Conservation (phyloP, 2,113 vertebrate species). For the Anguilla japonica region DNA sequence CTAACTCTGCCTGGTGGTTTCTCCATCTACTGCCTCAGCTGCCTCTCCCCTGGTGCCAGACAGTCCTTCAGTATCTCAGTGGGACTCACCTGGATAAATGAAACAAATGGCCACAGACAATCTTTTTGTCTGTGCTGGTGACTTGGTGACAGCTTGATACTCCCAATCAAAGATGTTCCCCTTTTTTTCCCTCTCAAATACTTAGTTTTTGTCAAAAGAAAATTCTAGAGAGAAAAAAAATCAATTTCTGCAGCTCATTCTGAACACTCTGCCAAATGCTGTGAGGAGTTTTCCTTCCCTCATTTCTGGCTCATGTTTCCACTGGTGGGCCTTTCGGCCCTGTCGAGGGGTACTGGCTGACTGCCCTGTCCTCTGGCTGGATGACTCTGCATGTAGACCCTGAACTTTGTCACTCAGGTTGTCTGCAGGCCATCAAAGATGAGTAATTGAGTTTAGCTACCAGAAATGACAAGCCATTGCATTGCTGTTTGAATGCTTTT, state of each 20-base stretch:
- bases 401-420: constrained; percentile 86
- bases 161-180: too few species aligned
- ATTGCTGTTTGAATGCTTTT: too few species aligned
- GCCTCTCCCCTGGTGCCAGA: too few species aligned
- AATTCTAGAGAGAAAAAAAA: background rate
- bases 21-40: too few species aligned
- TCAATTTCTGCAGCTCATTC: background rate
- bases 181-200: background rate
- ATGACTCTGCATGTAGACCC: constrained; percentile 80
- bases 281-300: too few species aligned
- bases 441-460: constrained; percentile 57
- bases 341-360: background rate
- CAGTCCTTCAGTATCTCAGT: too few species aligned
- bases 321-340: background rate
- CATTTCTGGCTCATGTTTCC: constrained; percentile 18
- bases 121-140: too few species aligned
- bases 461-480: background rate
- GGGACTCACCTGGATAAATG: too few species aligned
- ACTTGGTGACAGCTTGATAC: too few species aligned
- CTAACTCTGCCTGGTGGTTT: too few species aligned
- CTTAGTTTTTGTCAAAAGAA: background rate
- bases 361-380: constrained; percentile 69
- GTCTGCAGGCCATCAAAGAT: constrained; percentile 84
- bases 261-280: too few species aligned
- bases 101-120: too few species aligned